Evolutionary conservation across 2,797 vertebrate genomes (phyloP).

Genomic region (Onychomys leucogaster): DNA sequence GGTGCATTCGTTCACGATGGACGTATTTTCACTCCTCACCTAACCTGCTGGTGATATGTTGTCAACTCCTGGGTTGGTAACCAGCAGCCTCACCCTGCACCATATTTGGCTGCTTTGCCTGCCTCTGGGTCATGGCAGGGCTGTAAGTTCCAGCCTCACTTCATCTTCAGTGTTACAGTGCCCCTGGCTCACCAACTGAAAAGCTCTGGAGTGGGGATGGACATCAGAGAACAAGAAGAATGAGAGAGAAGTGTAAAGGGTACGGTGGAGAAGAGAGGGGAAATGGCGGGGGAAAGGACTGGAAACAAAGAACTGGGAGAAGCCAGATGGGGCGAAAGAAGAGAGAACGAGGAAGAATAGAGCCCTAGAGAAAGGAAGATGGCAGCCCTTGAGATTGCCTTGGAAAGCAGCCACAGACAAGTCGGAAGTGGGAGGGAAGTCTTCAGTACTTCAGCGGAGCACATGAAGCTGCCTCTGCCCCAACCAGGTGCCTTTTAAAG

Average conservation of each 20-base stretch:
- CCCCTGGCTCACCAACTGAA: not conserved
- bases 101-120: not conserved
- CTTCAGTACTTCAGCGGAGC: slow-evolving; percentile 82
- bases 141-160: not conserved
- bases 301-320: not conserved
- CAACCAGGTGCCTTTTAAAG: slow-evolving; percentile 75
- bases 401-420: not conserved
- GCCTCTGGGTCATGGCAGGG: not conserved
- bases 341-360: not conserved
- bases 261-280: not conserved
- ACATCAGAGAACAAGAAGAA: not conserved
- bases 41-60: not conserved
- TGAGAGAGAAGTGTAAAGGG: not conserved
- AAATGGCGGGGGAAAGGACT: not conserved
- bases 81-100: not conserved
- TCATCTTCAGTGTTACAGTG: not conserved
- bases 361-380: not conserved
- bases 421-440: slow-evolving; percentile 36
- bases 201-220: not conserved
- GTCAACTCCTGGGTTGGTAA: not conserved
- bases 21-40: not conserved
- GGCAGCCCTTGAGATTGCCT: not conserved
- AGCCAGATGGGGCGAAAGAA: not conserved
- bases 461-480: slow-evolving; percentile 78
- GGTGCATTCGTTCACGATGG: not conserved